Percentiles rank a stretch among this genome's conserved stretches.
These are phyloP conservation scores for Drosophila melanica DNA, from an alignment of 1,140 invertebrate species.

Conservation along the genomic window DNA sequence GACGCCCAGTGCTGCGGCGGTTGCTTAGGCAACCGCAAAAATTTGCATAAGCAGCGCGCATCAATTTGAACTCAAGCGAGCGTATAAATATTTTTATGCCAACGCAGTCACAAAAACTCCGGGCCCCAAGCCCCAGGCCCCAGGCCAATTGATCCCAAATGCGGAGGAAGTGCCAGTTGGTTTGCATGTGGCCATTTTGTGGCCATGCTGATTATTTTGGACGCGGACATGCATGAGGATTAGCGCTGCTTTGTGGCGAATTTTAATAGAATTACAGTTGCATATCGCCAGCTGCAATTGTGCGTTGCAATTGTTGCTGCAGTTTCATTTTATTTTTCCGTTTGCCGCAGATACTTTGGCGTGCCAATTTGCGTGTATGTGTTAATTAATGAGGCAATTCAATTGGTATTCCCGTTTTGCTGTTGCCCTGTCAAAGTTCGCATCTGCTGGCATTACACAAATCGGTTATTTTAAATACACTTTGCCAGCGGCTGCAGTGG, in stretches of 20 bases:
- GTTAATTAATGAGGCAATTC: constrained; percentile 61
- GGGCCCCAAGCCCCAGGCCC: not conserved
- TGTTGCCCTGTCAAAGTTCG: constrained; percentile 28
- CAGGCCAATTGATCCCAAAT: not conserved
- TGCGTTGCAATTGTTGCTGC: constrained; percentile 18
- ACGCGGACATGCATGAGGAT: constrained; percentile 58
- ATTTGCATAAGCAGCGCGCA: constrained; percentile 78
- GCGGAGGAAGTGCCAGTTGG: constrained; percentile 10
- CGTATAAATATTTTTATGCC: constrained; percentile 78
- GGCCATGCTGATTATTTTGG: constrained; percentile 53
- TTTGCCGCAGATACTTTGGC: not conserved
- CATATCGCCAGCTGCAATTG: constrained; percentile 40
- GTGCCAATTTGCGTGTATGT: constrained; percentile 1
- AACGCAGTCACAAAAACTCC: constrained; percentile 62
- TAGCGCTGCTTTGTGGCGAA: constrained; percentile 66
- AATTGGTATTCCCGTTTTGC: constrained; percentile 27
- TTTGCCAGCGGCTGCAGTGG: not conserved
- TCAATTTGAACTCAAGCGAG: constrained; percentile 71
- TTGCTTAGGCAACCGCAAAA: constrained; percentile 70
- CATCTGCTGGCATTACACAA: constrained; percentile 22
- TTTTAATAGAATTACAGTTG: constrained; percentile 73
- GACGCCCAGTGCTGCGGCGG: constrained; percentile 42
- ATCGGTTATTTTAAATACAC: constrained; percentile 26
- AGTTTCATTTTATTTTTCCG: not conserved
- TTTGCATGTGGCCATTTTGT: constrained; percentile 49